phyloP scores from a whole-genome alignment of 2,797 vertebrate genomes.

The Eurystomus glaucurus region DNA sequence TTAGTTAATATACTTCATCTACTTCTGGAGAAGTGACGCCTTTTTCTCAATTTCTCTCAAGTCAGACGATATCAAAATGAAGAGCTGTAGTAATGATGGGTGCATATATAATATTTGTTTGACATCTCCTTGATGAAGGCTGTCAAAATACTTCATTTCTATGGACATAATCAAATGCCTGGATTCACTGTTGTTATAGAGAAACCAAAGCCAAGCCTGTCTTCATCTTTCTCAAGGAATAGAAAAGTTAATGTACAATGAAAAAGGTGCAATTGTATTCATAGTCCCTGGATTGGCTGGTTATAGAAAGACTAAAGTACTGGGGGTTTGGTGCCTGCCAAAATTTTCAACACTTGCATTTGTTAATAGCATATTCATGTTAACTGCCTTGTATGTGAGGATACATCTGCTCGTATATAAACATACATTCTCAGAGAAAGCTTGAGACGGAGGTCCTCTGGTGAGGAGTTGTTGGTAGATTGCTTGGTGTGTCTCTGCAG shows the following conservation, averaged over 20 bases:
- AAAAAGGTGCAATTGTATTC: not conserved
- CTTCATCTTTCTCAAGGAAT: not conserved
- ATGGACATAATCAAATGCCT: not conserved
- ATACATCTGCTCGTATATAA: not conserved
- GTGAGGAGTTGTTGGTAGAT: not conserved
- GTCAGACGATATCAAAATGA: slow-evolving; percentile 2
- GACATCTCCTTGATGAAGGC: not conserved
- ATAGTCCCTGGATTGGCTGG: not conserved
- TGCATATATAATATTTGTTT: not conserved
- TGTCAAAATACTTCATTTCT: slow-evolving; percentile 16
- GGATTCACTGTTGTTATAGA: not conserved
- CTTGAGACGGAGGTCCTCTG: not conserved
- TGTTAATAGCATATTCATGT: not conserved
- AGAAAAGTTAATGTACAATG: not conserved
- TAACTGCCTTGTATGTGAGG: not conserved
- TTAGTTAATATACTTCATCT: not conserved
- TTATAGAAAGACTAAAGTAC: not conserved
- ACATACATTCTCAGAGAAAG: not conserved
- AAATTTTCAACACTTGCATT: not conserved
- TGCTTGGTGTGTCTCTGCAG: not conserved
- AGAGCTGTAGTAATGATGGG: not conserved
- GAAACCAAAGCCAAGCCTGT: not conserved
- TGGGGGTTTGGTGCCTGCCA: not conserved
- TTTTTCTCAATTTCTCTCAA: not conserved
- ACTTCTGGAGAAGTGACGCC: not conserved